Base-by-base conservation (phyloP, 1,140 invertebrate genomes). In the Araneus ventricosus region DNA sequence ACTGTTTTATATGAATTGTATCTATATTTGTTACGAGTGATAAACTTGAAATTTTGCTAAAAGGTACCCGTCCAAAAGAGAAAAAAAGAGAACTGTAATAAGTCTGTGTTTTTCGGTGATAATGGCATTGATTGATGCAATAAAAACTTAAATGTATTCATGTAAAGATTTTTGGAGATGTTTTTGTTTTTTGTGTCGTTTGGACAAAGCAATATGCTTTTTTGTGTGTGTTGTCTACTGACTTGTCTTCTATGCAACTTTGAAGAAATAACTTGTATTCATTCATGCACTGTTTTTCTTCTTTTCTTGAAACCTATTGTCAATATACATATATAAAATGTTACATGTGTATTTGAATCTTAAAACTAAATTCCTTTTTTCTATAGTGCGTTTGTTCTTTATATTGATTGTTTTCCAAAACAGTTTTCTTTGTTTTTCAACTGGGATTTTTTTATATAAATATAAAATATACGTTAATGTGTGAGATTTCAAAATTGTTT, bases 321-420 rank as follows among this genome's bases (percentile, higher is more conserved):
- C 14, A 67, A 20, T 30, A 37, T 34, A n/a, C 63, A n/a, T 27
- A 10, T 75, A 20, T 75, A 34, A 75, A 34, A n/a, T 67, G 24
- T 67, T 67, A 67, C n/a, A 67, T 67, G 63, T 75, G 70, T 75
- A 75, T 75, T 75, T 75, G 70, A 75, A 75, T 22, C 70, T 37
- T 75, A 20, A 75, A 75, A 75, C 17, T 75, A 75, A 75, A 75
- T 10, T 75, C 70, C 30, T 75, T 75, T n/a, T 34, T 37, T 75
- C 30, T 34, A 34, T 75, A 34, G 70, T 75, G 30, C 37, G 30
- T 14, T 30, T 75, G 30, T 75, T 37, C 24, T 52, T 14, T 14
- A 14, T 52, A 14, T 75, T 14, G 30, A 75, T 20, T 75, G 37
- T 34, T 37, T 75, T 20, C 4, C 0, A 4, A 30, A 27, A 34